Evolutionary conservation across 2,797 vertebrate genomes (phyloP).

Genomic region (Myotis pilosus): DNA sequence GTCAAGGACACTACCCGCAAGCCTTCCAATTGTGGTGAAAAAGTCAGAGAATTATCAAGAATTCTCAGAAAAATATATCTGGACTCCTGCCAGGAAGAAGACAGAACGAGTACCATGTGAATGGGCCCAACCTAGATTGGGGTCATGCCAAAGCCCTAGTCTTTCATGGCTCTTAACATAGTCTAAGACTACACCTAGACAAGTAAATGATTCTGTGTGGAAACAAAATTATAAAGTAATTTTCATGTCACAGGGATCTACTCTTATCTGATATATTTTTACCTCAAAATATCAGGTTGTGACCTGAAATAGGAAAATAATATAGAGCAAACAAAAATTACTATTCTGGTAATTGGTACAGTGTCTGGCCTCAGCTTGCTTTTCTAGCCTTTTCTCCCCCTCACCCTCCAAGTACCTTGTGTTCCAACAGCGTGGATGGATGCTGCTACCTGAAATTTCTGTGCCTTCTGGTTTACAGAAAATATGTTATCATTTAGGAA

Average conservation of each 20-base stretch:
- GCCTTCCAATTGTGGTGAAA: background rate
- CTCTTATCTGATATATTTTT: conserved; percentile 8
- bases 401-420: too few species aligned
- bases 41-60: conserved; percentile 1
- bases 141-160: background rate
- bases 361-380: too few species aligned
- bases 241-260: background rate
- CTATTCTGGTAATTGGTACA: too few species aligned
- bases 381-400: too few species aligned
- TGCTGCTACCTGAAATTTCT: too few species aligned
- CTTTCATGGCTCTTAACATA: background rate
- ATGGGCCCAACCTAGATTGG: background rate
- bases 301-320: background rate
- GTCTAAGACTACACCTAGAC: background rate
- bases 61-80: background rate
- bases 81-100: background rate
- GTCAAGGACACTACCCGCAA: background rate
- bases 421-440: too few species aligned
- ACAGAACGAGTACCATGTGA: background rate
- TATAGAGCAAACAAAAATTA: background rate
- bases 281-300: conserved; percentile 15
- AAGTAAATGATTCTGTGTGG: background rate
- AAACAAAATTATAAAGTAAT: background rate
- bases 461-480: background rate
- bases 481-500: background rate